Base-by-base conservation (phyloP, 2,888 invertebrate genomes). In the Camptogramma bilineatum region DNA sequence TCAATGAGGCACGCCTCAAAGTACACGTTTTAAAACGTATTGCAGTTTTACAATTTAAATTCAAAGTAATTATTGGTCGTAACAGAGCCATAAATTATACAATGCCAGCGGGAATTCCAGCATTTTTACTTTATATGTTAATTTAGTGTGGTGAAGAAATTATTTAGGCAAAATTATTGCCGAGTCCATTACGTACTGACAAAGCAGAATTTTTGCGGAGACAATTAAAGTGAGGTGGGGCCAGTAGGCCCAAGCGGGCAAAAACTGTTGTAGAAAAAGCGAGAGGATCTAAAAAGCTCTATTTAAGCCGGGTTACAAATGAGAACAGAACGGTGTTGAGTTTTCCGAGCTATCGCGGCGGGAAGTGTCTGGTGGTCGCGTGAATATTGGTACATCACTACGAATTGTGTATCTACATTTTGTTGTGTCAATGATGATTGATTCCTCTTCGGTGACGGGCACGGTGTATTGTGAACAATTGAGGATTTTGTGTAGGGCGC, bases 271-370 rank as follows among this genome's bases (percentile, higher is more conserved):
- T 73, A 73, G 84, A 88, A 87, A 88, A 90, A 90, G 82, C 83
- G 85, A 82, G 79, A 78, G 84, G 83, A 82, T 84, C 77, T 73
- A 89, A 88, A 90, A 90, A 88, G 82, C 86, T 83, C 85, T 85
- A 86, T 90, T 88, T 87, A 86, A 82, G 75, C 82, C 73, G 73
- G 73, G 87, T 87, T 86, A 90, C 88, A 91, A 91, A 91, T 90
- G 91, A 86, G 86, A 77, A 77, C 78, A 82, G 84, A 81, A 79
- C 75, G 71, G 73, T 67, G 71, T 71, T 73, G 74, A 77, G 80
- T 82, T 83, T 82, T 81, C 81, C 80, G 70, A 71, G 84, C 79
- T 85, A 87, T 87, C 86, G 84, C 76, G 81, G 82, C 84, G 87
- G 80, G 84, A 86, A 84, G 79, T 69, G 70, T 59, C 73, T 60